These are phyloP conservation scores for Montipora foliosa DNA, from an alignment of 64 coral and sea anemone genomes.

Conservation along the genomic window DNA sequence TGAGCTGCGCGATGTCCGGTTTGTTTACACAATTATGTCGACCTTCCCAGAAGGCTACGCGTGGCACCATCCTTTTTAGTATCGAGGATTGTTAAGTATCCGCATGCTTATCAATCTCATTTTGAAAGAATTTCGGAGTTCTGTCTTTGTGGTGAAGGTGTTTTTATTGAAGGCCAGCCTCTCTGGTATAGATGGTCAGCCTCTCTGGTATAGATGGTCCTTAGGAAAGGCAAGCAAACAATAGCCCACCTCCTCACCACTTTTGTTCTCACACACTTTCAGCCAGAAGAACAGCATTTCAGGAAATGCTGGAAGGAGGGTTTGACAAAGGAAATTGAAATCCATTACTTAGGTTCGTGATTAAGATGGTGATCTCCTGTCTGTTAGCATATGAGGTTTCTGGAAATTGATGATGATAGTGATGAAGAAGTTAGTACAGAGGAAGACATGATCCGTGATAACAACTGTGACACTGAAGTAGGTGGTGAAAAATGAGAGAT, in stretches of 20 bases:
- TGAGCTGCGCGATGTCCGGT: not conserved
- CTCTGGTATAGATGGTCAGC: slow-evolving; percentile 40
- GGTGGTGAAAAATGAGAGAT: too few relatives aligned
- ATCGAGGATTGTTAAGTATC: too few relatives aligned
- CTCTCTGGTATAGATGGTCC: slow-evolving; percentile 46
- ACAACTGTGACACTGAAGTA: too few relatives aligned
- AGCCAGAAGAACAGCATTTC: slow-evolving; percentile 51
- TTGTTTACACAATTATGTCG: too few relatives aligned
- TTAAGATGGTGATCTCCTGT: slow-evolving; percentile 29
- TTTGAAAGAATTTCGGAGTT: too few relatives aligned
- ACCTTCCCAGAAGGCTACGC: too few relatives aligned
- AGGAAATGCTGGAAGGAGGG: slow-evolving; percentile 51
- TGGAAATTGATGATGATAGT: not conserved
- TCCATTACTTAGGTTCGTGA: slow-evolving; percentile 48
- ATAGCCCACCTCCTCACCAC: slow-evolving; percentile 66
- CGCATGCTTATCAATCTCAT: too few relatives aligned
- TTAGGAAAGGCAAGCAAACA: not conserved
- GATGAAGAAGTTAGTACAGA: too few relatives aligned
- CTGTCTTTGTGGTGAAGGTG: too few relatives aligned
- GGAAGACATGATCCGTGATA: too few relatives aligned
- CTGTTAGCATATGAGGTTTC: slow-evolving; percentile 25
- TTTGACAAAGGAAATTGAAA: not conserved
- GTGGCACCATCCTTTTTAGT: too few relatives aligned
- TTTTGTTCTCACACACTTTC: slow-evolving; percentile 42
- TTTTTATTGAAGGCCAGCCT: not conserved